Percentiles rank a stretch among this genome's conserved stretches.
Conservation (phyloP, 1,140 invertebrate species). For the Colletes gigas region DNA sequence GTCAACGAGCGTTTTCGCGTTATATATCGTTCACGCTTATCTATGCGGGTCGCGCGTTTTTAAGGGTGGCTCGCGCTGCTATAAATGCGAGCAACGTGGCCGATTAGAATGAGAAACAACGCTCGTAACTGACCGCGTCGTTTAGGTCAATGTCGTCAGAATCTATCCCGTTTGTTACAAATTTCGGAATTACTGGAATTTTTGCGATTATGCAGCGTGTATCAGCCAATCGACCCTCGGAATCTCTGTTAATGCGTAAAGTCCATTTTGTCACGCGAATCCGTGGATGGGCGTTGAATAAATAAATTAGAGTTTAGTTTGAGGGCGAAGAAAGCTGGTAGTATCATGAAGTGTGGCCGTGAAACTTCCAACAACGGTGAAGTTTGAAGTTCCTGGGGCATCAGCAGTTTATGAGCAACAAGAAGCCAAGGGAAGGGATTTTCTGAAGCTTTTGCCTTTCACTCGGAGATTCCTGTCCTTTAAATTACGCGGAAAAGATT, state of each 20-base stretch:
- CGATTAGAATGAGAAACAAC: not conserved
- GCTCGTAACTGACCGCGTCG: not conserved
- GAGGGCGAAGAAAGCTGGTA: not conserved
- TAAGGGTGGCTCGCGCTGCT: not conserved
- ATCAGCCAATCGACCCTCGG: too few species aligned
- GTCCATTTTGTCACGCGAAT: too few species aligned
- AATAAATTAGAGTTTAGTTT: not conserved
- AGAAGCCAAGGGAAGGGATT: not conserved
- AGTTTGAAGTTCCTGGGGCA: not conserved
- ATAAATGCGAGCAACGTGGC: constrained; percentile 1
- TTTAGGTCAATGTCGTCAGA: not conserved
- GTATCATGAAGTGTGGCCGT: not conserved
- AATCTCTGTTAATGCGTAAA: too few species aligned
- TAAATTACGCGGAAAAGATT: constrained; percentile 19
- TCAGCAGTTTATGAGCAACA: not conserved
- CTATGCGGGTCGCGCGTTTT: constrained; percentile 29
- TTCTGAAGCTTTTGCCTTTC: not conserved
- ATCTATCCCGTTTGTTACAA: too few species aligned
- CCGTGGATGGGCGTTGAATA: not conserved
- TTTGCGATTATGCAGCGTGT: too few species aligned
- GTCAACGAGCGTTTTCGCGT: constrained; percentile 39
- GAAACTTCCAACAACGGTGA: not conserved
- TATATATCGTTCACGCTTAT: constrained; percentile 43
- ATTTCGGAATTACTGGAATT: too few species aligned
- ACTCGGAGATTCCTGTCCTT: constrained; percentile 16